phyloP scores from a whole-genome alignment of 92 coral and sea anemone genomes.

The Porites divaricata region DNA sequence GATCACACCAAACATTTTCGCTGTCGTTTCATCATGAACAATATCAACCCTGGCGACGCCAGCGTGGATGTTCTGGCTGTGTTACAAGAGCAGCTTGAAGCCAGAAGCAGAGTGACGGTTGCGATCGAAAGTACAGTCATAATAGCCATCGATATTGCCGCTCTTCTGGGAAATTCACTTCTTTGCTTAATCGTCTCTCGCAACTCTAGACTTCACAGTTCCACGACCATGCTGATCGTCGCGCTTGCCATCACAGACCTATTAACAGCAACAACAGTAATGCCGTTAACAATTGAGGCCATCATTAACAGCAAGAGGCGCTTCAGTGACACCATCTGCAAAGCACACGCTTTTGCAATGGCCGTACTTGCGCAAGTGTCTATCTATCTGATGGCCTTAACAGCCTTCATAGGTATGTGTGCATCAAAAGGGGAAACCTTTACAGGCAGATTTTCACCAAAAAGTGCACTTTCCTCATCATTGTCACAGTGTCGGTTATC shows the following conservation, averaged over 20 bases:
- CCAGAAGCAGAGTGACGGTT: constrained; percentile 26
- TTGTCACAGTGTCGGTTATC: constrained; percentile 17
- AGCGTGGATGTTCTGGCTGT: constrained; percentile 51
- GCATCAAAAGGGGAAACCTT: constrained; percentile 30
- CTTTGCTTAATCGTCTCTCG: constrained; percentile 41
- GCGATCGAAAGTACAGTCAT: constrained; percentile 36
- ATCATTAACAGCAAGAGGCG: constrained; percentile 38
- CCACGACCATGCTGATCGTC: constrained; percentile 41
- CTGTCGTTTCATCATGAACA: constrained; percentile 29
- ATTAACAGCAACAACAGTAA: constrained; percentile 32
- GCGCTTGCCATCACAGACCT: constrained; percentile 42
- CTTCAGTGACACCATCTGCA: constrained; percentile 39
- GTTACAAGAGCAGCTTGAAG: constrained; percentile 35
- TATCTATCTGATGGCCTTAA: constrained; percentile 45
- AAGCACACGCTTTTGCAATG: constrained; percentile 38
- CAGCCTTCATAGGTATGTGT: constrained; percentile 51
- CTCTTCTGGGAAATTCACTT: constrained; percentile 37
- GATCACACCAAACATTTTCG: not conserved
- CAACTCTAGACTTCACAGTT: constrained; percentile 27
- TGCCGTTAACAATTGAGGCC: constrained; percentile 45
- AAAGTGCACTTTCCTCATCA: constrained; percentile 20
- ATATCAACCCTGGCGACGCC: constrained; percentile 54
- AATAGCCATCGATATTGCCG: constrained; percentile 18
- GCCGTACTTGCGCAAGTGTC: constrained; percentile 44
- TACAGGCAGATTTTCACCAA: constrained; percentile 38